A percentile compares a stretch with the other conserved stretches of the same genome.
Evolutionary conservation across 2,797 vertebrate genomes (phyloP).

Genomic region (Cheracebus regulus): DNA sequence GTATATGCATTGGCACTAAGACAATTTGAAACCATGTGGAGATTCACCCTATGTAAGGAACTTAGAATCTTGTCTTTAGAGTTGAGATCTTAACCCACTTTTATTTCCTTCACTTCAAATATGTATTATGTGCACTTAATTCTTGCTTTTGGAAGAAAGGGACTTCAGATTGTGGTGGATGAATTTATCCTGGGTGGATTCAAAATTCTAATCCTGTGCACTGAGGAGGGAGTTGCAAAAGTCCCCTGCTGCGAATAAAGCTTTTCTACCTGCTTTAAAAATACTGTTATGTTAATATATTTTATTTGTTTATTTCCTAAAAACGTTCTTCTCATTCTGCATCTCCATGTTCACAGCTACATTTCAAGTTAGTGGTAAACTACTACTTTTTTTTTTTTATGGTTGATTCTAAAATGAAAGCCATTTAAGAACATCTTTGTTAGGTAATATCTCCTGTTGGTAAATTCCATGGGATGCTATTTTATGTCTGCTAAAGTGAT

Average conservation of each 20-base stretch:
- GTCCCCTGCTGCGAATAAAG: neutral
- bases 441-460: neutral
- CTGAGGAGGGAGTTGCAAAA: neutral
- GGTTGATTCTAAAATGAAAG: neutral
- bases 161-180: neutral
- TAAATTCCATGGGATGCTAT: neutral
- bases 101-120: neutral
- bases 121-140: neutral
- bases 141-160: neutral
- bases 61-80: neutral
- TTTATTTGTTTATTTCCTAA: neutral
- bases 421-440: constrained; percentile 2
- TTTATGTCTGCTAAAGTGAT: constrained; percentile 32
- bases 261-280: neutral
- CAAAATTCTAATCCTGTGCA: neutral
- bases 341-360: neutral
- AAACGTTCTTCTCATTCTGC: neutral
- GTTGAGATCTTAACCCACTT: neutral
- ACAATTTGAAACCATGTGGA: neutral
- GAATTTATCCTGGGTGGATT: no score
- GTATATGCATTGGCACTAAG: neutral
- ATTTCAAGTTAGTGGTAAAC: neutral
- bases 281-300: neutral
- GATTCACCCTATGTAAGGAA: neutral
- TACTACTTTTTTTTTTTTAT: neutral